Evolutionary conservation across 2,797 vertebrate species (phyloP).

Genomic region (Pyrrhura leucotis): DNA sequence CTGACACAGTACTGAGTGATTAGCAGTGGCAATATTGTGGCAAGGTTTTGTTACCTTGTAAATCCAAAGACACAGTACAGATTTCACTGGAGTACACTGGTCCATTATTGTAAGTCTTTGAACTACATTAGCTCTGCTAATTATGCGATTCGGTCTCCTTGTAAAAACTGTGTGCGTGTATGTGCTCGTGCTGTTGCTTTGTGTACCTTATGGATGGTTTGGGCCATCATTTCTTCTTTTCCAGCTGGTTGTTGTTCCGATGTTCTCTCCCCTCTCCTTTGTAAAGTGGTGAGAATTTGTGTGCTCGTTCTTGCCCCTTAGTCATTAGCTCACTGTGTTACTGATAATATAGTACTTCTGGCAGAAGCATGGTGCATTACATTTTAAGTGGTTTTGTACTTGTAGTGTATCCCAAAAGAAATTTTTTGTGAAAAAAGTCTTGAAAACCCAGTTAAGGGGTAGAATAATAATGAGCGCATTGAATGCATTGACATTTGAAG

Average conservation of each 20-base stretch:
- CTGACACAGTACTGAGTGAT: background rate
- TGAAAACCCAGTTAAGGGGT: background rate
- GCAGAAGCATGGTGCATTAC: background rate
- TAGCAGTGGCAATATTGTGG: too few species aligned
- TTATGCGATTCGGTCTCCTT: background rate
- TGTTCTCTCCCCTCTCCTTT: background rate
- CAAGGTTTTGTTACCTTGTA: background rate
- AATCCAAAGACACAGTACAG: background rate
- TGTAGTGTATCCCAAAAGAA: background rate
- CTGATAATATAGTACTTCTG: background rate
- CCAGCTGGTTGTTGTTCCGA: background rate
- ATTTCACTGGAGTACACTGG: fast-evolving
- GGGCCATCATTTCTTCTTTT: background rate
- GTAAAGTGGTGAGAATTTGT: background rate
- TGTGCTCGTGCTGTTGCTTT: background rate
- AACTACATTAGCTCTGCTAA: background rate
- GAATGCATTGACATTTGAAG: background rate
- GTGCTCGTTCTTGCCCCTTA: background rate
- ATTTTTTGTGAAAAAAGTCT: background rate
- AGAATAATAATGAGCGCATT: background rate
- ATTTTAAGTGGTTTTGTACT: background rate
- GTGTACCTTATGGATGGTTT: background rate
- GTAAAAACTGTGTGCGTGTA: background rate
- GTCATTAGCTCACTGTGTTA: background rate
- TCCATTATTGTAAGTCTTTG: background rate